These are phyloP conservation scores for Pipistrellus kuhlii DNA, from an alignment of 2,797 vertebrate genomes.

Conservation along the genomic window DNA sequence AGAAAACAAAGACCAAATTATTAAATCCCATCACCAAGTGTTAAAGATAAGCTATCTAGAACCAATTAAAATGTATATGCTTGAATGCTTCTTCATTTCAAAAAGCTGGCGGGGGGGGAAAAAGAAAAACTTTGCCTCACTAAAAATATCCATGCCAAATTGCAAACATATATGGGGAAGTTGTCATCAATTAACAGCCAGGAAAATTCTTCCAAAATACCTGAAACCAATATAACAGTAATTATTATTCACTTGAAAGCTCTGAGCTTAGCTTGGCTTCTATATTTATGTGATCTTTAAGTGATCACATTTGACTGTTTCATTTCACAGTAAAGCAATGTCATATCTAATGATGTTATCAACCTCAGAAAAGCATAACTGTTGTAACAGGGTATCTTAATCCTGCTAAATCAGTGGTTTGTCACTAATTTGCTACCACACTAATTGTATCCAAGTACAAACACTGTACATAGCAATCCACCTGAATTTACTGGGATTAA, in stretches of 20 bases:
- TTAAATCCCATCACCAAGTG: constrained; percentile 59
- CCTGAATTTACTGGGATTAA: constrained; percentile 15
- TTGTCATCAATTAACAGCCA: constrained; percentile 69
- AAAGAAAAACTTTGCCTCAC: constrained; percentile 53
- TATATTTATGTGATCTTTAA: not conserved
- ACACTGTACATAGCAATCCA: constrained; percentile 38
- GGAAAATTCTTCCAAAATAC: constrained; percentile 61
- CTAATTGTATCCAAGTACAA: constrained; percentile 75
- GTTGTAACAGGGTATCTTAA: constrained; percentile 71
- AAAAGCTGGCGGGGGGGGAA: constrained; percentile 48
- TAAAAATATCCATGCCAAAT: constrained; percentile 73
- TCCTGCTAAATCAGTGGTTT: constrained; percentile 72
- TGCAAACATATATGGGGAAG: constrained; percentile 29
- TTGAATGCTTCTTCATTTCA: constrained; percentile 66
- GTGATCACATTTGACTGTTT: constrained; percentile 61
- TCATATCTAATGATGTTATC: constrained; percentile 70
- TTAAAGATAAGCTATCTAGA: constrained; percentile 65
- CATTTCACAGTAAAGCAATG: constrained; percentile 55
- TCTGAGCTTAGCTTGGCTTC: constrained; percentile 53
- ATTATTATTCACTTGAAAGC: constrained; percentile 68
- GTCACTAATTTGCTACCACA: constrained; percentile 66
- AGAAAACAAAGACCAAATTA: constrained; percentile 36
- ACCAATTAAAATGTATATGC: constrained; percentile 61
- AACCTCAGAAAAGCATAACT: constrained; percentile 60
- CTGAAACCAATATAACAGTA: constrained; percentile 67